Base-by-base conservation (phyloP, 2,888 invertebrate genomes). In the Yponomeuta malinellus region DNA sequence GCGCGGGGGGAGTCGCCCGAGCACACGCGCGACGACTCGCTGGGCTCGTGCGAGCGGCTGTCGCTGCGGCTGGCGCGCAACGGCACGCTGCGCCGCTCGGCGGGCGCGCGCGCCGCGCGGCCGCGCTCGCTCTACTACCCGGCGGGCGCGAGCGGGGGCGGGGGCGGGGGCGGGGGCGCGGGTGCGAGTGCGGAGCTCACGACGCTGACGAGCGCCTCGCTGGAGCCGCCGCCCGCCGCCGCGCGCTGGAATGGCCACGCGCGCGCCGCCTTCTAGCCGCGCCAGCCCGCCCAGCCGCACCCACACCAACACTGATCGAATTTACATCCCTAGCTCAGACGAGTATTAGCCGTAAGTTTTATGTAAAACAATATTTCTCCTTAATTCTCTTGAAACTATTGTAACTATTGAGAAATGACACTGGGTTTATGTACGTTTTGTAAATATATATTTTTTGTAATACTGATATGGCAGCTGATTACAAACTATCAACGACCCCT, bases 21-120 rank as follows among this genome's bases (percentile, higher is more conserved):
- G 73, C 83, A 90, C 78, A 96, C 96, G 72, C 96, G 96, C 83
- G 97, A 97, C 83, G 97, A 97, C 85, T 96, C 96, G 79, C 94
- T 96, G 81, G 95, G 96, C 75, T 96, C 97, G 73, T 96, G 95
- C 85, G 97, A 96, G 80, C 93, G 95, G 81, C 93, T 95, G 83
- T 95, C 96, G 81, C 83, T 96, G 84, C 92, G 96, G 80, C 82
- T 94, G 78, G 82, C 84, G 74, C 85, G 92, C 73, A 86, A 89
- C 81, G 87, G 89, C 73, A 90, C 92, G 71, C 80, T 87, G 78
- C 85, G 88, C 2, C 84, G 85, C 71, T 84, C 87, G 43, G n/a
- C 29, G 43, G 43, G 71, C 65, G 70, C 81, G 81, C 71, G 71
- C 75, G 67, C 70, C 77, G 71, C 79, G 79, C 64, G 72, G 73